Evolutionary conservation across 2,888 invertebrate species (phyloP).

Genomic region (Papilio gigon): DNA sequence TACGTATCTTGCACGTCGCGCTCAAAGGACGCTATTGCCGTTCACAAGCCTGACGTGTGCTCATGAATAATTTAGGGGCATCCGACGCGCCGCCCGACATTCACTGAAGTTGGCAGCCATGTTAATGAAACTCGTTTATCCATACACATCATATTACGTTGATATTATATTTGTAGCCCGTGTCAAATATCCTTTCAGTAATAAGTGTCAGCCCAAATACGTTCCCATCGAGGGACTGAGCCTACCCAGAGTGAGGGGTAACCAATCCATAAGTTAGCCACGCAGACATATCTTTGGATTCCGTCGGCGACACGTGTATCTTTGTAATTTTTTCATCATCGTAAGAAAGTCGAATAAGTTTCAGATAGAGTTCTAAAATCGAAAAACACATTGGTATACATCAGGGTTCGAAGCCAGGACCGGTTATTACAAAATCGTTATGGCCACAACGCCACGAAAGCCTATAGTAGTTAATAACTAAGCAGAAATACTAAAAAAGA

Average conservation of each 20-base stretch:
- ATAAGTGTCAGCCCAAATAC: no score
- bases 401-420: no score
- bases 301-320: no score
- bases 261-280: no score
- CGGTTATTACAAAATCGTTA: background rate
- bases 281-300: no score
- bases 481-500: conserved; percentile 38
- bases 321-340: no score
- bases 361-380: no score
- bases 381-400: no score
- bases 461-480: conserved; percentile 29
- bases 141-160: background rate
- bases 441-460: background rate
- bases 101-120: conserved; percentile 28
- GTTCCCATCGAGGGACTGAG: no score
- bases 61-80: conserved; percentile 40
- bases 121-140: conserved; percentile 32
- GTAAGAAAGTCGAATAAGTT: no score
- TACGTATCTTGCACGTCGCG: conserved; percentile 5
- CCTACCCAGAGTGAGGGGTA: no score
- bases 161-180: background rate
- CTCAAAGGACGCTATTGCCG: conserved; percentile 31
- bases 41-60: conserved; percentile 26
- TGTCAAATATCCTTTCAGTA: background rate
- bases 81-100: conserved; percentile 30